A percentile compares a stretch with the other conserved stretches of the same genome.
Conservation (phyloP, 2,888 invertebrate species). For the Cephus runcator region DNA sequence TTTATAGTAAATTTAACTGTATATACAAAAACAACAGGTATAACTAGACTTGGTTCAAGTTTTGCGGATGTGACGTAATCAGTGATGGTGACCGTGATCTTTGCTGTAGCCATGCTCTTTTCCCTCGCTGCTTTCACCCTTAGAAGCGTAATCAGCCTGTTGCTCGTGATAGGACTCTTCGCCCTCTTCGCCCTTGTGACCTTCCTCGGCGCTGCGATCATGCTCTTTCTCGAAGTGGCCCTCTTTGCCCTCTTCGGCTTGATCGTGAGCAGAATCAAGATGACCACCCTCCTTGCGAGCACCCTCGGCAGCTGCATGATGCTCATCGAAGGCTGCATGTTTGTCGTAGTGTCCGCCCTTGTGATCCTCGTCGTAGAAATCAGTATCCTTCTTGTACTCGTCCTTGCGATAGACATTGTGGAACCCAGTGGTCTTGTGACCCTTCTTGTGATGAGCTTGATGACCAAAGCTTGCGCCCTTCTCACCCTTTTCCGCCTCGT, state of each 20-base stretch:
- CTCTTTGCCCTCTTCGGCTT: conserved; percentile 69
- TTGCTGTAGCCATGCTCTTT: conserved; percentile 67
- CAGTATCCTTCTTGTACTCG: conserved; percentile 81
- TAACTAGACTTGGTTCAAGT: background rate
- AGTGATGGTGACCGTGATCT: conserved; percentile 16
- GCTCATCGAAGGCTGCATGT: conserved; percentile 70
- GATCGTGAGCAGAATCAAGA: conserved; percentile 68
- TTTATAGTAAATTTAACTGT: background rate
- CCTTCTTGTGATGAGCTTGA: conserved; percentile 74
- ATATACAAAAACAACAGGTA: background rate
- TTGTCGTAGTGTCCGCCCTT: conserved; percentile 75
- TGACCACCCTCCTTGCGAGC: conserved; percentile 70
- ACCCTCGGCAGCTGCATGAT: conserved; percentile 70
- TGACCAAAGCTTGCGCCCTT: conserved; percentile 72
- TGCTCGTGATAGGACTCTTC: conserved; percentile 69
- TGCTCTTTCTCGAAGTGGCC: conserved; percentile 72
- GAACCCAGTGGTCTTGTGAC: conserved; percentile 77
- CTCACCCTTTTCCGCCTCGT: conserved; percentile 68
- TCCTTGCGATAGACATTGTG: conserved; percentile 81
- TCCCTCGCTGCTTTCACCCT: conserved; percentile 67
- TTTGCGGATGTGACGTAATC: background rate
- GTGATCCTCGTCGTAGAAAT: conserved; percentile 79
- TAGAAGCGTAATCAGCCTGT: conserved; percentile 69
- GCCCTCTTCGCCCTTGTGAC: conserved; percentile 71
- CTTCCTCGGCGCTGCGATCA: conserved; percentile 68